Conservation (phyloP, 1,140 invertebrate species). For the Diachasma alloeum region DNA sequence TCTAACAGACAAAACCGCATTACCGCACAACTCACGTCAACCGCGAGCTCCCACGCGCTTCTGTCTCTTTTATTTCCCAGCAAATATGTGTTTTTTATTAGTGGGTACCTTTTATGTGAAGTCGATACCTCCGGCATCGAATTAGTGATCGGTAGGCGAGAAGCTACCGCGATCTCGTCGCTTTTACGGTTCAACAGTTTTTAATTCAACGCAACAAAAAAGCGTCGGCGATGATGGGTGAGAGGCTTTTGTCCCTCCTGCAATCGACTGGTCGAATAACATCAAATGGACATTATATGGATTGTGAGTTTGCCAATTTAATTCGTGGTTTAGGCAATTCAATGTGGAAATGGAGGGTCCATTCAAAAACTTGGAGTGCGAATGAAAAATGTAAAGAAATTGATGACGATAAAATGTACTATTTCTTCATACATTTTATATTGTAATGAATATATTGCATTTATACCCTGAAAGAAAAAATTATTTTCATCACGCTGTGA, state of each 20-base stretch:
- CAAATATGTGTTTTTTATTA: background rate
- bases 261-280: background rate
- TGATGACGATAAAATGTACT: too few relatives aligned
- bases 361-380: too few relatives aligned
- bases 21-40: constrained; percentile 11
- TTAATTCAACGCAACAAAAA: background rate
- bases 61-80: background rate
- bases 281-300: background rate
- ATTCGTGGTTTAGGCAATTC: background rate
- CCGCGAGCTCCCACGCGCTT: background rate
- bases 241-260: background rate
- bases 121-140: constrained; percentile 12
- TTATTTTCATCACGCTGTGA: too few relatives aligned
- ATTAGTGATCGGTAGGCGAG: constrained; percentile 36
- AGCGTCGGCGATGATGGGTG: background rate
- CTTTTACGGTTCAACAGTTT: constrained; percentile 30
- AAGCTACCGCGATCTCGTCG: constrained; percentile 17
- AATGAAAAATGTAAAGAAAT: too few relatives aligned
- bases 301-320: background rate
- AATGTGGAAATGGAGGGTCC: background rate
- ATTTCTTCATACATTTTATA: too few relatives aligned
- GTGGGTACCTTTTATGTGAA: background rate
- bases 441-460: too few relatives aligned
- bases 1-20: background rate
- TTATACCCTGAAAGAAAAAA: too few relatives aligned